Evolutionary conservation across 1,140 invertebrate genomes (phyloP).

Genomic region (Cryptotermes secundus): DNA sequence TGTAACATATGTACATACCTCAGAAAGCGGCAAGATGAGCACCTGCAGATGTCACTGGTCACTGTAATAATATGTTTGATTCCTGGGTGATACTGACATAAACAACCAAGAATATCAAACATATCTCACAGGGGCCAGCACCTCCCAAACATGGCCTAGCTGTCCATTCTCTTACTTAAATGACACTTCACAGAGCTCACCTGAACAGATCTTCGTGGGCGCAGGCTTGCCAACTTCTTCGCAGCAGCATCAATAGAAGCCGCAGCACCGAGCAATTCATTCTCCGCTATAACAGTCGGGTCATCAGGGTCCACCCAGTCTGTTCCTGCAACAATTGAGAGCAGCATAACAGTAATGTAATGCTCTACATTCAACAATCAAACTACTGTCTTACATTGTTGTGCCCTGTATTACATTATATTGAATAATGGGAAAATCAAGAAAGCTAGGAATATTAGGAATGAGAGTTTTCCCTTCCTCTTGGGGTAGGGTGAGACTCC

Average conservation of each 20-base stretch:
- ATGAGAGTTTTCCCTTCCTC: too few species aligned
- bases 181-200: slow-evolving; percentile 38
- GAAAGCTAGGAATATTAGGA: too few species aligned
- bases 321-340: slow-evolving; percentile 53
- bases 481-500: too few species aligned
- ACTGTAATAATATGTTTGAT: slow-evolving; percentile 98
- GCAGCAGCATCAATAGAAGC: slow-evolving; percentile 98
- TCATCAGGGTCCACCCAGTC: slow-evolving; percentile 97
- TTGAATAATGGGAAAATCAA: too few species aligned
- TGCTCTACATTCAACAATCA: neutral
- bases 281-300: slow-evolving; percentile 96
- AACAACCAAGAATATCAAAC: slow-evolving; percentile 99
- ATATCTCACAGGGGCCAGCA: slow-evolving; percentile 84
- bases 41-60: slow-evolving; percentile 41
- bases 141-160: neutral
- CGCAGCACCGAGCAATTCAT: slow-evolving; percentile 95
- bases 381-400: neutral
- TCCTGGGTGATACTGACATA: slow-evolving; percentile 83
- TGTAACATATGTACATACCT: too few species aligned
- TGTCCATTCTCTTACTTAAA: neutral
- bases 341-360: neutral
- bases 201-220: slow-evolving; percentile 71
- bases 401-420: too few species aligned
- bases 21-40: neutral
- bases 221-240: slow-evolving; percentile 87